Evolutionary conservation across 2,888 invertebrate species (phyloP).

Genomic region (Drosophila nigricruria): DNA sequence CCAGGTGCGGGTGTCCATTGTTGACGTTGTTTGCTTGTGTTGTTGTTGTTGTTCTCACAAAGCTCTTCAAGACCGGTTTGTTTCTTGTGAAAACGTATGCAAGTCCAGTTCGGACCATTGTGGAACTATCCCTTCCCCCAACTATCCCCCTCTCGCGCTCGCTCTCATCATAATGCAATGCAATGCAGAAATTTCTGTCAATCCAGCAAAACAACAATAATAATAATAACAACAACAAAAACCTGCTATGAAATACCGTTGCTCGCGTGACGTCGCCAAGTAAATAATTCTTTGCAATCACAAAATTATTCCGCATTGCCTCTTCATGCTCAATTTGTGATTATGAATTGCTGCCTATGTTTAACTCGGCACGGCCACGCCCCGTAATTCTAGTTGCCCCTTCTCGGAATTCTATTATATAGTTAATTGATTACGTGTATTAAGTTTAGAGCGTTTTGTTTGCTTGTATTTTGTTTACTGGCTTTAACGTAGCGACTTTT

Average conservation of each 20-base stretch:
- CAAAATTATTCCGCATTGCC: slow-evolving; percentile 47
- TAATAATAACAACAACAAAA: slow-evolving; percentile 18
- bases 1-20: slow-evolving; percentile 62
- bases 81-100: slow-evolving; percentile 44
- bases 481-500: slow-evolving; percentile 22
- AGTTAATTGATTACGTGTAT: slow-evolving; percentile 50
- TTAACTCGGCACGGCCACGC: slow-evolving; percentile 18
- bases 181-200: slow-evolving; percentile 29
- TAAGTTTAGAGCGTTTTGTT: slow-evolving; percentile 24
- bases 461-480: slow-evolving; percentile 13
- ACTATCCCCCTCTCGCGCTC: not conserved
- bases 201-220: slow-evolving; percentile 13
- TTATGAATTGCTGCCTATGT: slow-evolving; percentile 54
- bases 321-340: slow-evolving; percentile 54
- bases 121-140: slow-evolving; percentile 17
- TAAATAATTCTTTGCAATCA: slow-evolving; percentile 46
- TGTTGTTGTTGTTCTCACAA: slow-evolving; percentile 6
- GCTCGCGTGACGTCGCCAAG: slow-evolving; percentile 67
- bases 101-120: slow-evolving; percentile 44
- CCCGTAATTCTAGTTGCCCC: not conserved
- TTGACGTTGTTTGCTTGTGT: slow-evolving; percentile 23
- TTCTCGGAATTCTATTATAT: slow-evolving; percentile 14
- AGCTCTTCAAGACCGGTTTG: slow-evolving; percentile 51
- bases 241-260: slow-evolving; percentile 43
- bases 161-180: slow-evolving; percentile 18